Evolutionary conservation across 1,140 invertebrate species (phyloP).

Genomic region (Dinoponera quadriceps): DNA sequence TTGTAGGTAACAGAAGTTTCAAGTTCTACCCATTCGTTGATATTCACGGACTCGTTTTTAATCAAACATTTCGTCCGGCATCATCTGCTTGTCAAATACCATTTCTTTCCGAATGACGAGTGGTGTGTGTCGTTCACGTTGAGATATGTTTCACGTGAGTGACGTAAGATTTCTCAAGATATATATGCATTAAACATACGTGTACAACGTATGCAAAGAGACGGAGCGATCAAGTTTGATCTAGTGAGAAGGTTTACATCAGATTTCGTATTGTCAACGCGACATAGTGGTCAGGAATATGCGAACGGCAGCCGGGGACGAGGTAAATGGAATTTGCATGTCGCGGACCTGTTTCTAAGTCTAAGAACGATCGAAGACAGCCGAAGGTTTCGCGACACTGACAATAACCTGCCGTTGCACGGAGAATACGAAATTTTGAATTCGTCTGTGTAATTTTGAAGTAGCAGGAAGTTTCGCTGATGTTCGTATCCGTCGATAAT

Average conservation of each 20-base stretch:
- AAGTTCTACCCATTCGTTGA: not conserved
- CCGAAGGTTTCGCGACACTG: not conserved
- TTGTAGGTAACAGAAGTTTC: no score
- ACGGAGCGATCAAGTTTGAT: conserved; percentile 10
- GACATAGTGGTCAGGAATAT: conserved; percentile 24
- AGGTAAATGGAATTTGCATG: conserved; percentile 5
- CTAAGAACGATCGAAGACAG: conserved; percentile 7
- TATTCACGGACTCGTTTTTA: not conserved
- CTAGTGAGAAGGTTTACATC: conserved; percentile 71
- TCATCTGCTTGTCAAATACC: not conserved
- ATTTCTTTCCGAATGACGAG: not conserved
- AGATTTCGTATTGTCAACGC: conserved; percentile 66
- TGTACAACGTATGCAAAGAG: not conserved
- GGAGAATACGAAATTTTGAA: not conserved
- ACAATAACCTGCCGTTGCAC: not conserved
- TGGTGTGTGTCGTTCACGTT: not conserved
- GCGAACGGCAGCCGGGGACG: conserved; percentile 17
- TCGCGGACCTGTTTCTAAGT: not conserved
- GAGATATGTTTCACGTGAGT: conserved; percentile 9
- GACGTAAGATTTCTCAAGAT: conserved; percentile 15
- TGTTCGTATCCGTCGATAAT: not conserved
- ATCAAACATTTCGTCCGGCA: not conserved
- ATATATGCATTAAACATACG: not conserved
- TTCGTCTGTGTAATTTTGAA: conserved; percentile 10
- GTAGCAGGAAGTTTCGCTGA: not conserved